A percentile compares a stretch with the other conserved stretches of the same genome.
Conservation (phyloP, 2,797 vertebrate species). For the Poeciliopsis presidionis region DNA sequence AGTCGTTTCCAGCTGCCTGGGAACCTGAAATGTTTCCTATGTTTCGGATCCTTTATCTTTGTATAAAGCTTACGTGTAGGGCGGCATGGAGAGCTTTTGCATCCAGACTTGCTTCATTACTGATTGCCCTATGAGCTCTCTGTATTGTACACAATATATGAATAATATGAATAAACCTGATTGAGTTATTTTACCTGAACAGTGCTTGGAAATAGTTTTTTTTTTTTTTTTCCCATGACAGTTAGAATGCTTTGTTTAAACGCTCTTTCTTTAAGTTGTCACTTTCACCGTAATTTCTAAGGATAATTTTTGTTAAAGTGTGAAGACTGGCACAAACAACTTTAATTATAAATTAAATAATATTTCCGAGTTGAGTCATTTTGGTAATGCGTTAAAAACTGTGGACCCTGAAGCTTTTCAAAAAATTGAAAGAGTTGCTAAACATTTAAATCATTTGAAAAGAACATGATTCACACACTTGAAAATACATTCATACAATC, state of each 20-base stretch:
- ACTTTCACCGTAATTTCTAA: not conserved
- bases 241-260: not conserved
- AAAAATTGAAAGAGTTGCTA: not conserved
- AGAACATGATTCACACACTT: not conserved
- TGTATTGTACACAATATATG: too few species aligned
- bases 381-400: not conserved
- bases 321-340: not conserved
- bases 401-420: not conserved
- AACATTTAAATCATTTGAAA: not conserved
- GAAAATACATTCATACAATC: not conserved
- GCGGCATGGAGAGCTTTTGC: too few species aligned
- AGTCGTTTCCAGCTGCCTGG: too few species aligned
- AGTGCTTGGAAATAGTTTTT: too few species aligned
- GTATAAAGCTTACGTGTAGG: too few species aligned
- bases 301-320: not conserved
- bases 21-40: too few species aligned
- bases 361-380: not conserved
- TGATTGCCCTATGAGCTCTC: too few species aligned
- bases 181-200: too few species aligned
- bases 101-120: too few species aligned
- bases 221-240: too few species aligned
- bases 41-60: too few species aligned
- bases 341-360: not conserved
- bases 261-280: not conserved
- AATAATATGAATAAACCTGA: too few species aligned